Evolutionary conservation across 1,140 invertebrate genomes (phyloP).

Genomic region (Trichonephila inaurata): DNA sequence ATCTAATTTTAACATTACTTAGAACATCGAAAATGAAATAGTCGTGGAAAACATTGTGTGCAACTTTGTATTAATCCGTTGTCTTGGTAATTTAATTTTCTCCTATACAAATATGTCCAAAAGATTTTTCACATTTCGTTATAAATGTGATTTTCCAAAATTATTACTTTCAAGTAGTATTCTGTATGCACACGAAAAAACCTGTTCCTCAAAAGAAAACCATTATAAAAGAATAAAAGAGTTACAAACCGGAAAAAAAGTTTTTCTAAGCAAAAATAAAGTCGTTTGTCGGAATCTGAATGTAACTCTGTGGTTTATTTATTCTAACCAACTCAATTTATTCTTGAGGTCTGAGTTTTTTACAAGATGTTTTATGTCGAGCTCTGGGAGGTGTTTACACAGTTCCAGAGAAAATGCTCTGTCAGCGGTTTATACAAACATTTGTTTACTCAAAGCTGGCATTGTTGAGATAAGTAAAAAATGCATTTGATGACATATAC

Average conservation of each 20-base stretch:
- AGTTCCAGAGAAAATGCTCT: background rate
- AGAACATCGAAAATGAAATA: background rate
- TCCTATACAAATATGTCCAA: background rate
- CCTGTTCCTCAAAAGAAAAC: background rate
- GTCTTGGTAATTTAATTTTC: background rate
- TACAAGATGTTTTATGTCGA: background rate
- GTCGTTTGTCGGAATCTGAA: background rate
- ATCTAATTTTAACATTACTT: too few relatives aligned
- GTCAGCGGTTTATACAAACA: background rate
- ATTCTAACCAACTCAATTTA: background rate
- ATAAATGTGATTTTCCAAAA: background rate
- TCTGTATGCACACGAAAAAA: background rate
- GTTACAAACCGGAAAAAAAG: background rate
- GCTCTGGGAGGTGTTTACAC: background rate
- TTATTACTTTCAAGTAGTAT: background rate
- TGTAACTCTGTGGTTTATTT: background rate
- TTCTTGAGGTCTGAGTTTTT: background rate
- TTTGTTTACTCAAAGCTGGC: background rate
- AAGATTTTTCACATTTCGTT: background rate
- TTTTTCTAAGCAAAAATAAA: background rate
- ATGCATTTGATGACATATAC: background rate
- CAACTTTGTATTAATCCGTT: background rate
- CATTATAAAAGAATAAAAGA: background rate
- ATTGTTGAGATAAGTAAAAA: background rate
- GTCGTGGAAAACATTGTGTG: too few relatives aligned